Evolutionary conservation across 2,888 invertebrate genomes (phyloP), one percentile per base, ranked within the genome.

Genomic region (Chironomus riparius): DNA sequence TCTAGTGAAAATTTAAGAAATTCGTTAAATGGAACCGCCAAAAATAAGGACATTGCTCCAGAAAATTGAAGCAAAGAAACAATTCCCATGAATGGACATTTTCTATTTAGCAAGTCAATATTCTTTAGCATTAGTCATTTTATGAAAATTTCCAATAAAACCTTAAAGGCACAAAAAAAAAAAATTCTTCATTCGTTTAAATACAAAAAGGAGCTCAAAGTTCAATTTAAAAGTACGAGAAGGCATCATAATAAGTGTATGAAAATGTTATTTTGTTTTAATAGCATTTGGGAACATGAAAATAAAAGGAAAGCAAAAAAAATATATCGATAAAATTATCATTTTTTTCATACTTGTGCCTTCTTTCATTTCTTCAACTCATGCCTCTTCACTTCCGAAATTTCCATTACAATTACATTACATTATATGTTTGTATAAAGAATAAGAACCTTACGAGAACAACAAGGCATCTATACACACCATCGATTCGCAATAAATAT

Each of bases 401-500:
- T 18, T 65, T 65, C 21, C 22, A 65, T 65, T 65, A 24, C 65
- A 65, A 65, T 65, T 24, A 65, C 21, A 65, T 65, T 65, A 65
- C 65, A 24, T 21, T 65, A 38, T 65, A 65, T 21, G 56, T 18
- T 15, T 15, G 18, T 18, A 18, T 18, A 56, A 56, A 56, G 56
- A 15, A n/a, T 13, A 1, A 56, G 38, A 38, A 38, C 38, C 10
- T 38, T 10, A 38, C 38, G 28, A n/a, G 56, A 56, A 56, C 56
- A 18, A 56, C 18, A 56, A 56, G 56, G 15, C 18, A 15, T 56
- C 56, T n/a, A n/a, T 15, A 65, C 21, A 24, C 65, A 65, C 65
- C 24, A 65, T 65, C 65, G 65, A 65, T 65, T 65, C 65, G 65
- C 65, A 65, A 65, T 65, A 65, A 65, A 65, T 65, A 65, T 65